Percentiles rank a stretch among this genome's conserved stretches.
Conservation (phyloP, 2,113 vertebrate genomes). For the Recurvirostra avosetta region DNA sequence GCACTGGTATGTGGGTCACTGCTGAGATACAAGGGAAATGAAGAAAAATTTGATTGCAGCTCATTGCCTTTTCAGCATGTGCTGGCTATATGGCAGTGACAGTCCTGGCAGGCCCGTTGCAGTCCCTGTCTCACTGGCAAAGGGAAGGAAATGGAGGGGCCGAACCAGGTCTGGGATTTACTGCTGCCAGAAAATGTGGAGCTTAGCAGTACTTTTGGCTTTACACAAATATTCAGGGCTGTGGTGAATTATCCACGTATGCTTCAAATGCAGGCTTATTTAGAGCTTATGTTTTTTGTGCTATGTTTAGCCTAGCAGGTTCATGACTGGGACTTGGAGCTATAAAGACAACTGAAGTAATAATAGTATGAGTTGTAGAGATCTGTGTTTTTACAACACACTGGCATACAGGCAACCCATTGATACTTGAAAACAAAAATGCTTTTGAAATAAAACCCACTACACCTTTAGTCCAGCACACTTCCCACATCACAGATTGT, state of each 20-base stretch:
- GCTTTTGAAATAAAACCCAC: background rate
- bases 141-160: background rate
- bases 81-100: background rate
- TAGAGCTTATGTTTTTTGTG: background rate
- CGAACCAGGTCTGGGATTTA: background rate
- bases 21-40: background rate
- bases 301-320: background rate
- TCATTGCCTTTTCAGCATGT: background rate
- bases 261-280: background rate
- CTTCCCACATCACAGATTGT: background rate
- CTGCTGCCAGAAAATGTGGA: background rate
- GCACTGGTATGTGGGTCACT: rapidly evolving
- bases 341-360: background rate
- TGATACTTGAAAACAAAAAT: background rate
- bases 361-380: background rate
- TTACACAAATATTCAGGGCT: background rate
- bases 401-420: background rate
- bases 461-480: background rate
- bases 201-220: background rate
- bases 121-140: background rate
- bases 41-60: background rate
- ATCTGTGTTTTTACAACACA: background rate
- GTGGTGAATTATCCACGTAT: background rate
- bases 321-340: background rate
- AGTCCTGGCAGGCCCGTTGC: background rate